phyloP scores from a whole-genome alignment of 2,797 vertebrate species.

The Pangasius djambal region DNA sequence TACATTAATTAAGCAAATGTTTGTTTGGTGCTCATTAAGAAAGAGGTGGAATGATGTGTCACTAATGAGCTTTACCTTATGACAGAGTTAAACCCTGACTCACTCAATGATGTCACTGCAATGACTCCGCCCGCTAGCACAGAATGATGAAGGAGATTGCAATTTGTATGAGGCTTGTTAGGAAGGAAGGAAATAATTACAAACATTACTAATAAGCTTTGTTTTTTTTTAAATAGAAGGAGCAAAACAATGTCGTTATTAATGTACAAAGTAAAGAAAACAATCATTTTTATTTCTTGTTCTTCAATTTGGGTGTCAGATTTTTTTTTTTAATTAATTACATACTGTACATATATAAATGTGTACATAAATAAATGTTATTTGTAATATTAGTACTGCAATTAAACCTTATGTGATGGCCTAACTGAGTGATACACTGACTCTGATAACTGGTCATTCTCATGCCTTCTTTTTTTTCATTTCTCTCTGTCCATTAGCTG shows the following conservation, averaged over 20 bases:
- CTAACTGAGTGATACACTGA: neutral
- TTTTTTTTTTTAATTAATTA: neutral
- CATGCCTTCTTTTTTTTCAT: neutral
- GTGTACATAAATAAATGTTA: neutral
- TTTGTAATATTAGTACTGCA: neutral
- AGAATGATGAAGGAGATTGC: neutral
- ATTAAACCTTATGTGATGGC: neutral
- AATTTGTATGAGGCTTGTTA: neutral
- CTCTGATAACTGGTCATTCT: neutral
- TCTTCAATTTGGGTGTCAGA: neutral
- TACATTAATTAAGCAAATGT: slow-evolving; percentile 40
- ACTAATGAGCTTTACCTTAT: slow-evolving; percentile 32
- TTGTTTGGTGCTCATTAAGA: slow-evolving; percentile 41
- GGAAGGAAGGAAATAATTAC: neutral
- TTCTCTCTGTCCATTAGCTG: slow-evolving; percentile 9
- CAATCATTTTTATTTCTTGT: neutral
- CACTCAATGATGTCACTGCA: slow-evolving; percentile 11
- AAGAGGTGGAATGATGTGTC: slow-evolving; percentile 25
- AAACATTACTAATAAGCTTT: neutral
- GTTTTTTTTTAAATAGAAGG: neutral
- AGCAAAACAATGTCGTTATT: neutral
- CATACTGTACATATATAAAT: neutral
- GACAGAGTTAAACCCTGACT: slow-evolving; percentile 15
- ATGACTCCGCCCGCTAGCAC: neutral
- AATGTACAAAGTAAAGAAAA: neutral